Percentiles rank a stretch among this genome's conserved stretches.
phyloP scores from a whole-genome alignment of 2,888 invertebrate genomes.

The Clivina fossor region DNA sequence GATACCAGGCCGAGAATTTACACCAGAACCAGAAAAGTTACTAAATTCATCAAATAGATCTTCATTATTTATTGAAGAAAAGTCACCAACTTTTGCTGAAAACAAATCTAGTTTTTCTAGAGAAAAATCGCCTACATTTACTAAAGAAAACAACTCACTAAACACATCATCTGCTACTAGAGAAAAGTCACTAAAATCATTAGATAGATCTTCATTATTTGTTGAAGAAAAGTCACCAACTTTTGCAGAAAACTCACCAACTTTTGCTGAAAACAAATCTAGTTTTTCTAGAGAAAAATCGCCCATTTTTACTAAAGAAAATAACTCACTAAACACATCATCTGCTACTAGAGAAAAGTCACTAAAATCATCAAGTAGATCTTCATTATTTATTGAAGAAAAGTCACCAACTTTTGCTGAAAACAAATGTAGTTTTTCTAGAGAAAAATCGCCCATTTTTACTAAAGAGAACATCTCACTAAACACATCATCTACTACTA shows the following conservation, averaged over 20 bases:
- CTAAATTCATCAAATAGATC: neutral
- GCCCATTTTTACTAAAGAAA: neutral
- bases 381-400: slow-evolving; percentile 6
- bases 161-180: no score
- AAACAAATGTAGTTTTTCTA: neutral
- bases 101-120: neutral
- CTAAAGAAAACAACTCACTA: neutral
- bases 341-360: no score
- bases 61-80: neutral
- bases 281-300: no score
- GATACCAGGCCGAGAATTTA: slow-evolving; percentile 65
- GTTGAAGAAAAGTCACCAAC: slow-evolving; percentile 1
- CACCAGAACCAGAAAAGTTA: slow-evolving; percentile 50
- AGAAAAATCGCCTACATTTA: no score
- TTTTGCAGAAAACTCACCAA: slow-evolving; percentile 7
- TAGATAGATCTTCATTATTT: slow-evolving; percentile 5
- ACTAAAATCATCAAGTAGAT: neutral
- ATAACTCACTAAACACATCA: no score
- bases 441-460: no score
- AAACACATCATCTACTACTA: no score
- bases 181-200: slow-evolving; percentile 1
- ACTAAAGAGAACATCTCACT: neutral
- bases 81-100: no score
- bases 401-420: slow-evolving; percentile 1
- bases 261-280: neutral